phyloP scores from a whole-genome alignment of 1,140 invertebrate species.

The Samia ricini region DNA sequence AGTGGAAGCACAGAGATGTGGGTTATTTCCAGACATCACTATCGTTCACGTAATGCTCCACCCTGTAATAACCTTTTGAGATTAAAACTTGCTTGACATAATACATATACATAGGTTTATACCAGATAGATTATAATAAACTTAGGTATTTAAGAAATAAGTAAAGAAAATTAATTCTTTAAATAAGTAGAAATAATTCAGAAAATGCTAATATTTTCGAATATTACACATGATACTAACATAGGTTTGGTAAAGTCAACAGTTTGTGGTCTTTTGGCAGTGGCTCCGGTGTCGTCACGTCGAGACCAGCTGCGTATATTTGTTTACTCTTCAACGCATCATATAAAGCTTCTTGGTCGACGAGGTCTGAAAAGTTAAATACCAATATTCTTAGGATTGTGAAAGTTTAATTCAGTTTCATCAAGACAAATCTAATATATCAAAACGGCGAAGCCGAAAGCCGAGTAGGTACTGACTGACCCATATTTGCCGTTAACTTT shows the following conservation, averaged over 20 bases:
- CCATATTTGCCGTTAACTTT: too few species aligned
- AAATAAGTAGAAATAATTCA: neutral
- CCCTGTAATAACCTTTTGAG: too few species aligned
- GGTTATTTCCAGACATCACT: too few species aligned
- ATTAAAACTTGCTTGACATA: too few species aligned
- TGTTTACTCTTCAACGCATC: constrained; percentile 83
- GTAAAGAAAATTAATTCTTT: neutral
- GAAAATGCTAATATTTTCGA: too few species aligned
- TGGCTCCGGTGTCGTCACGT: constrained; percentile 95
- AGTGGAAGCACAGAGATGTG: too few species aligned
- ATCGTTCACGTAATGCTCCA: too few species aligned
- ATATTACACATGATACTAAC: constrained; percentile 66
- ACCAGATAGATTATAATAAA: neutral
- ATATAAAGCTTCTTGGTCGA: constrained; percentile 87
- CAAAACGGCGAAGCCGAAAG: too few species aligned
- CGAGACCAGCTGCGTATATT: constrained; percentile 92
- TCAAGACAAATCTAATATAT: too few species aligned
- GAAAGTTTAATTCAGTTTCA: too few species aligned
- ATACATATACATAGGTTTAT: too few species aligned
- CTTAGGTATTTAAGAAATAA: neutral
- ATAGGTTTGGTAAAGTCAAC: constrained; percentile 86
- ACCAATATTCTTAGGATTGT: neutral
- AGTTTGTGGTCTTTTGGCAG: constrained; percentile 88
- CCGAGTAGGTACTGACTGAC: too few species aligned
- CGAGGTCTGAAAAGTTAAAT: constrained; percentile 73